Evolutionary conservation across 2,888 invertebrate genomes (phyloP).

Genomic region (Drosophila mettleri): DNA sequence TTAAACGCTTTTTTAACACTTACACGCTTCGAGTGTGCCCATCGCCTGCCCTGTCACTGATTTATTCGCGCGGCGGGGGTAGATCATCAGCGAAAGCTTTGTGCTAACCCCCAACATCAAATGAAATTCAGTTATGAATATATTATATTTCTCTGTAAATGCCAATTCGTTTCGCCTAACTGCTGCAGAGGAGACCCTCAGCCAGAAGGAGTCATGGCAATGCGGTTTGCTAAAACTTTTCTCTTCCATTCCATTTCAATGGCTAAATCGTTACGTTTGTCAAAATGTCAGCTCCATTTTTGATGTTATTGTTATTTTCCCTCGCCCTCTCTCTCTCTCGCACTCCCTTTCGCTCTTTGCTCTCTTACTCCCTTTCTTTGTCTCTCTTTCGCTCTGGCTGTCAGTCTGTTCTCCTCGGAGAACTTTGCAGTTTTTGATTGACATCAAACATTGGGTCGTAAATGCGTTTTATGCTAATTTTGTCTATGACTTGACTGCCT

Average conservation of each 20-base stretch:
- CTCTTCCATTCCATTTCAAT: conserved; percentile 46
- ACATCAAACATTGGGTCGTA: conserved; percentile 80
- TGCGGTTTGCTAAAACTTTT: conserved; percentile 58
- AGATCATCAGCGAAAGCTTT: conserved; percentile 7
- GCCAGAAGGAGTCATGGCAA: conserved; percentile 37
- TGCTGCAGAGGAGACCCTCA: conserved; percentile 11
- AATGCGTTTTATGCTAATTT: conserved; percentile 80
- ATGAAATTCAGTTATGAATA: conserved; percentile 77
- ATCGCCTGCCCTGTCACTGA: conserved; percentile 64
- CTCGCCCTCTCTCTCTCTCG: background rate
- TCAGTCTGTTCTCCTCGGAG: conserved; percentile 27
- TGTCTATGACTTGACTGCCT: conserved; percentile 58
- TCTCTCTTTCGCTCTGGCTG: conserved; percentile 2
- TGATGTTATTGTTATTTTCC: conserved; percentile 38
- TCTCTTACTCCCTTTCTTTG: background rate
- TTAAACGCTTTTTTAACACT: conserved; percentile 83
- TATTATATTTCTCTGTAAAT: conserved; percentile 61
- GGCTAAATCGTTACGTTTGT: conserved; percentile 70
- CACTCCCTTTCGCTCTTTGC: background rate
- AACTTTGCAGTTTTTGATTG: conserved; percentile 78
- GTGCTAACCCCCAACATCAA: conserved; percentile 32
- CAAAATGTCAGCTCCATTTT: conserved; percentile 67
- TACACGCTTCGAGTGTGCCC: conserved; percentile 71
- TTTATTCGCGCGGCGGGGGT: conserved; percentile 55
- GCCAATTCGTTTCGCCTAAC: conserved; percentile 63